These are phyloP conservation scores for Hippasteria phrygiana DNA, from an alignment of 53 echinoderm and acorn worm species.

Conservation along the genomic window DNA sequence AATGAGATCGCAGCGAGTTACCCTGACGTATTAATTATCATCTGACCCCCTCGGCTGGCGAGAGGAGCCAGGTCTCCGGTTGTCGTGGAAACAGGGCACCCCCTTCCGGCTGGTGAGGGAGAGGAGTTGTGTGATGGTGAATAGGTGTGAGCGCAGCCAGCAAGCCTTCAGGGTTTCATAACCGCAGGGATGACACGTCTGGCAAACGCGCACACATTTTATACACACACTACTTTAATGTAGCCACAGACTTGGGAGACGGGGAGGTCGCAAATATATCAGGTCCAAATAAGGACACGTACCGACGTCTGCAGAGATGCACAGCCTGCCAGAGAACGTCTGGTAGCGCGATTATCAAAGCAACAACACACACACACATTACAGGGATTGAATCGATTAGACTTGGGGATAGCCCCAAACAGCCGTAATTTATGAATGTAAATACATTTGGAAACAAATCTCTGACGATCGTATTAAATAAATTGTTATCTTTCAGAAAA, in stretches of 20 bases:
- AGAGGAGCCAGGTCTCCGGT: conserved; percentile 40
- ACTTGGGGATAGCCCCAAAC: conserved; percentile 36
- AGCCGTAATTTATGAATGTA: conserved; percentile 5
- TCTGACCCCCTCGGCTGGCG: conserved; percentile 47
- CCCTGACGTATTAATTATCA: conserved; percentile 67
- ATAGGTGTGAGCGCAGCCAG: background rate
- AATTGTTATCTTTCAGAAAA: background rate
- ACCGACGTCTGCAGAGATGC: conserved; percentile 19
- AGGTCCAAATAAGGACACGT: conserved; percentile 61
- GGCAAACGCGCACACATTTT: background rate
- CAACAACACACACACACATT: conserved; percentile 8
- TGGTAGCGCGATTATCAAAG: background rate
- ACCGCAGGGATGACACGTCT: conserved; percentile 17
- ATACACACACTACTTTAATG: background rate
- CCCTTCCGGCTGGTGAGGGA: conserved; percentile 27
- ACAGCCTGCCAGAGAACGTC: background rate
- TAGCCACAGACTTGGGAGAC: background rate
- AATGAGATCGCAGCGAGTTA: conserved; percentile 75
- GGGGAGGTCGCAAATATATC: conserved; percentile 49
- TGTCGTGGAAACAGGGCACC: conserved; percentile 59
- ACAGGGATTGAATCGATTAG: conserved; percentile 20
- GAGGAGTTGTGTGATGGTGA: background rate
- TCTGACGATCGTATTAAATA: background rate
- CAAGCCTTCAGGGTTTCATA: background rate
- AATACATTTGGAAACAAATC: background rate